A percentile compares a stretch with the other conserved stretches of the same genome.
Evolutionary conservation across 2,888 invertebrate species (phyloP).

Genomic region (Cremastinae sp.): DNA sequence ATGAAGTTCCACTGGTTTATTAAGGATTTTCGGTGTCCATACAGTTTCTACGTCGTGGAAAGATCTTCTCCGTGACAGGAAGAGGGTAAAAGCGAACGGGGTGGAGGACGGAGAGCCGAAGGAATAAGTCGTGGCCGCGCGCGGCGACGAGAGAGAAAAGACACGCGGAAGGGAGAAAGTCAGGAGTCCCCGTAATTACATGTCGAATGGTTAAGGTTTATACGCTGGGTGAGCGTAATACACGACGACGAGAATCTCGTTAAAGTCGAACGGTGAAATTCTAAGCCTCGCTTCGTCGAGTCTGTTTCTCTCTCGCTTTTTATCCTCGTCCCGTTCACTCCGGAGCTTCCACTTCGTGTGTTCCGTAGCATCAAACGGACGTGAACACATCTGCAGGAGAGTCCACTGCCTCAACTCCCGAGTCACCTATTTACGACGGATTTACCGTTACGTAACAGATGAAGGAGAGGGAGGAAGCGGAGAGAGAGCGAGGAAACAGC

Average conservation of each 20-base stretch:
- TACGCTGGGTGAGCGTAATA: conserved; percentile 30
- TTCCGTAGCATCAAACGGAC: neutral
- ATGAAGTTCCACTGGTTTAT: neutral
- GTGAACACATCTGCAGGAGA: conserved; percentile 5
- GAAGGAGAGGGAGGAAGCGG: neutral
- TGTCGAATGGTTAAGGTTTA: conserved; percentile 55
- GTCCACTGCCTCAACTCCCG: conserved; percentile 36
- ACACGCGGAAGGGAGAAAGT: conserved; percentile 24
- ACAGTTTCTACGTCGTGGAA: neutral
- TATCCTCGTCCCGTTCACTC: conserved; percentile 7
- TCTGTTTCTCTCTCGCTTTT: conserved; percentile 2
- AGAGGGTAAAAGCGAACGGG: conserved; percentile 9
- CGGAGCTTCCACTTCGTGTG: neutral
- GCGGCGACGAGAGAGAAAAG: neutral
- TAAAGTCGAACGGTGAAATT: conserved; percentile 54
- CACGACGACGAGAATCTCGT: conserved; percentile 57
- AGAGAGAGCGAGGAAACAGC: conserved; percentile 8
- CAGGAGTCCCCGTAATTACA: conserved; percentile 55
- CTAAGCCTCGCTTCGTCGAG: neutral
- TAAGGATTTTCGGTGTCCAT: conserved; percentile 3
- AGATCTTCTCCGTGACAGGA: too few relatives aligned
- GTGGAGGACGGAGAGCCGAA: neutral
- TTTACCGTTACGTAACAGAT: conserved; percentile 61
- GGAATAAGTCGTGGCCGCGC: too few relatives aligned
- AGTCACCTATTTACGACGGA: conserved; percentile 67